Conservation (phyloP, 2,888 invertebrate species). For the Ctenicera cuprea region DNA sequence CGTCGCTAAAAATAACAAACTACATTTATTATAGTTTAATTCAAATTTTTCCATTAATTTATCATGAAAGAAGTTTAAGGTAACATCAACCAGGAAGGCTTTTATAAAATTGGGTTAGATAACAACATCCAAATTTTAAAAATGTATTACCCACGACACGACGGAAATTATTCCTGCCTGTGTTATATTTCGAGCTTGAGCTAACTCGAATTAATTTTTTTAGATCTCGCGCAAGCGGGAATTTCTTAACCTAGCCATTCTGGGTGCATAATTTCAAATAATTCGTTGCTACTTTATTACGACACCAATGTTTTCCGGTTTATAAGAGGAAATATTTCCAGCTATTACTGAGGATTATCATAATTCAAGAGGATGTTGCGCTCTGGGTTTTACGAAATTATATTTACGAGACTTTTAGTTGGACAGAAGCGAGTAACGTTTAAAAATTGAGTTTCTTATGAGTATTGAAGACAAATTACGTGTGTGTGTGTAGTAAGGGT, state of each 20-base stretch:
- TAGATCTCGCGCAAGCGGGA: constrained; percentile 2
- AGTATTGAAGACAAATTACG: constrained; percentile 30
- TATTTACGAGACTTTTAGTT: constrained; percentile 28
- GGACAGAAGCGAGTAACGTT: constrained; percentile 6
- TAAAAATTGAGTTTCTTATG: constrained; percentile 28
- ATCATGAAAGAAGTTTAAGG: background rate
- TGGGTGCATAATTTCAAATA: constrained; percentile 7
- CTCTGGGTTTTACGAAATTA: constrained; percentile 26
- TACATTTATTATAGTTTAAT: background rate
- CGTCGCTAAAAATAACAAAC: background rate
- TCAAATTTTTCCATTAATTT: constrained; percentile 6
- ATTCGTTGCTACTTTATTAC: constrained; percentile 18
- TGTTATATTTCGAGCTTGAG: constrained; percentile 18
- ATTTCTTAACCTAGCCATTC: constrained; percentile 1
- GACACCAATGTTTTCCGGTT: constrained; percentile 27
- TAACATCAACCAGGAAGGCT: background rate
- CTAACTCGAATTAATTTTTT: constrained; percentile 15
- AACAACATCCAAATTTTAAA: constrained; percentile 10
- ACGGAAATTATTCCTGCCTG: constrained; percentile 11
- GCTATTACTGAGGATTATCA: constrained; percentile 34
- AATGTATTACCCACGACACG: constrained; percentile 12
- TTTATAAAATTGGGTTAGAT: constrained; percentile 13
- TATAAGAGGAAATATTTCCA: constrained; percentile 20
- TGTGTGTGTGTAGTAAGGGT: constrained; percentile 15
- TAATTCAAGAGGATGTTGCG: constrained; percentile 28